Base-by-base conservation (phyloP, 1,140 invertebrate genomes). In the Magallana angulata region DNA sequence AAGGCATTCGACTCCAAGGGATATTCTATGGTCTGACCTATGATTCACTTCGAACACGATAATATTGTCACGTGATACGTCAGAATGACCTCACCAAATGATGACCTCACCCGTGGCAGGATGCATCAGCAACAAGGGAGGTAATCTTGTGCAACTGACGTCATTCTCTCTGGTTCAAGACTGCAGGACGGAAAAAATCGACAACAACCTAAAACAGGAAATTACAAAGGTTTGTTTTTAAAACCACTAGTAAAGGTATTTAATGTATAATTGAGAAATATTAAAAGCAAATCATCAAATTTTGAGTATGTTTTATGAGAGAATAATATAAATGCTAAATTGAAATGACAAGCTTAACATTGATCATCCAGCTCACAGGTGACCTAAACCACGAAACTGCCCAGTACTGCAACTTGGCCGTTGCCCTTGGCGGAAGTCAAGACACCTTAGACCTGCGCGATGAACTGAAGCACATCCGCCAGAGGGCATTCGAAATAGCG, bases 321-420 rank as follows among this genome's bases (percentile, higher is more conserved):
- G 36, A 5, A 5, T 2, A 5, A 48, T 48, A 4, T 48, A 48
- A 48, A 48, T 48, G 36, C 36, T 48, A 2, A 1, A 48, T 48
- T 48, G 36, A 48, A 48, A 48, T 48, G 36, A 48, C 36, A 48
- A 48, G 5, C 36, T 48, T 4, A 48, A 4, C 36, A 48, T 48
- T 48, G 14, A 14, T 5, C 9, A 30, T 76, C 0, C 30, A 76
- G 68, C 68, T 76, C 24, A 60, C 85, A 14, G 12, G 11, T 11
- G 89, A 90, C 16, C 80, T 90, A 12, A 90, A 90, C 24, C 86
- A 88, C 14, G 80, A 88, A 62, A 90, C 86, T 18, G 86, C 89
- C 16, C 57, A 71, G 7, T 90, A 90, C 68, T 86, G 89, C 76
- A 90, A 62, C 5, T 58, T 84, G 12, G 84, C 71, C 7, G 85